Percentiles rank a stretch among this genome's conserved stretches.
phyloP scores from a whole-genome alignment of 2,113 vertebrate genomes.

The Anolis carolinensis region DNA sequence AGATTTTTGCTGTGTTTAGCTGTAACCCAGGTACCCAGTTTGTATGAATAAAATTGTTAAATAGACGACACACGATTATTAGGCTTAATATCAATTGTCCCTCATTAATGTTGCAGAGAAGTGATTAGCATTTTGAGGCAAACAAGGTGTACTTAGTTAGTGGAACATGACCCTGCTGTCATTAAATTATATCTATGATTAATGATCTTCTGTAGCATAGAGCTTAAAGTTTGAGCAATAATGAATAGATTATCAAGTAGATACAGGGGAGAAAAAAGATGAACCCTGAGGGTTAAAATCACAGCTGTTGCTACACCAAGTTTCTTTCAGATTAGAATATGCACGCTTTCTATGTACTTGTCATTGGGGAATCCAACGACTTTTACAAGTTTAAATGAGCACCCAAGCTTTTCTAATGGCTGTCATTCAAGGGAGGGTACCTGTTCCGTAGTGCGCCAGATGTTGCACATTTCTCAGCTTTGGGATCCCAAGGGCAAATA shows the following conservation, averaged over 20 bases:
- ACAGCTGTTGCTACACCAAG: constrained; percentile 50
- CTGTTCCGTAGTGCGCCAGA: background rate
- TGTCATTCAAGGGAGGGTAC: background rate
- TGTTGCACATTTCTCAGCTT: background rate
- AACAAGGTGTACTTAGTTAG: constrained; percentile 94
- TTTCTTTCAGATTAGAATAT: constrained; percentile 53
- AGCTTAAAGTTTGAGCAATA: constrained; percentile 77
- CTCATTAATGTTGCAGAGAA: constrained; percentile 87
- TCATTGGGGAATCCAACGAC: constrained; percentile 11
- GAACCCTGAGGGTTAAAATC: constrained; percentile 49
- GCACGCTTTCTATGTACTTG: constrained; percentile 35
- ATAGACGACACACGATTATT: constrained; percentile 72
- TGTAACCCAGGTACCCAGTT: constrained; percentile 57
- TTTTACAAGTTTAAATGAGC: constrained; percentile 2
- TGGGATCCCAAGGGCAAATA: background rate
- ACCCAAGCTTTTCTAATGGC: background rate
- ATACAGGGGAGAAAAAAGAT: constrained; percentile 52
- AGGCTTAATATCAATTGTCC: constrained; percentile 78
- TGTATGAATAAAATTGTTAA: constrained; percentile 68
- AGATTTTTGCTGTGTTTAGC: constrained; percentile 48
- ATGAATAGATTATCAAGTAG: constrained; percentile 63
- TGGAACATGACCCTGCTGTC: constrained; percentile 93
- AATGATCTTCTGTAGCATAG: constrained; percentile 93
- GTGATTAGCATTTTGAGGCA: constrained; percentile 99
- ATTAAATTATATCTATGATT: constrained; percentile 99